Conservation (phyloP, 2,797 vertebrate genomes). For the Trachurus trachurus region DNA sequence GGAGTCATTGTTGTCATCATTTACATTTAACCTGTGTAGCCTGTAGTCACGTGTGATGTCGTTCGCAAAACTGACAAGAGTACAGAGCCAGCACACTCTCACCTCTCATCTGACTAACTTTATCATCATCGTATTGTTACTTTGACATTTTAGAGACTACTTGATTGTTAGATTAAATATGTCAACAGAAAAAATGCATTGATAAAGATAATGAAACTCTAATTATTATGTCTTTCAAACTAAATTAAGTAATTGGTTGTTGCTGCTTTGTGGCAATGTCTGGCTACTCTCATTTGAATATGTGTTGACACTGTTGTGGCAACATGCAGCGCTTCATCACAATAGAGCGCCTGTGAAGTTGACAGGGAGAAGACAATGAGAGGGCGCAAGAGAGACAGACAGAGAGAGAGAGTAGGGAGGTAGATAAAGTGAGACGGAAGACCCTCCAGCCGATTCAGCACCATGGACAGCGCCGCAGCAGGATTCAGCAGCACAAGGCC, state of each 20-base stretch:
- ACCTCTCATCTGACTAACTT: no score
- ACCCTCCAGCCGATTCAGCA: conserved; percentile 74
- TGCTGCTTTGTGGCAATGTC: not conserved
- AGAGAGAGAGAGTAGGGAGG: conserved; percentile 22
- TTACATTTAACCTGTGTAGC: no score
- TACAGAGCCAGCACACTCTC: no score
- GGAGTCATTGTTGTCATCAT: no score
- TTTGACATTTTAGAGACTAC: not conserved
- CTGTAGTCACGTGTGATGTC: no score
- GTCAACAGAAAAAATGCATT: not conserved
- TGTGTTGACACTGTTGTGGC: conserved; percentile 28
- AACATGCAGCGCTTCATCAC: conserved; percentile 35
- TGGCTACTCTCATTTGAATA: not conserved
- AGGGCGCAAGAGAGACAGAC: conserved; percentile 37
- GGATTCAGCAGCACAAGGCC: conserved; percentile 73
- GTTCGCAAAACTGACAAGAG: no score
- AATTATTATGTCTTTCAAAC: not conserved
- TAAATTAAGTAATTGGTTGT: not conserved
- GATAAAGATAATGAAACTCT: not conserved
- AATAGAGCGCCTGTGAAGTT: conserved; percentile 36
- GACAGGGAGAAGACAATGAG: conserved; percentile 40
- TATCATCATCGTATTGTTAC: not conserved
- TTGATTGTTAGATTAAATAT: not conserved
- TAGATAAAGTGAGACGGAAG: conserved; percentile 55
- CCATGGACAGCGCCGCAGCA: conserved; percentile 67